A percentile compares a stretch with the other conserved stretches of the same genome.
Conservation (phyloP, 2,113 vertebrate species). For the Aythya baeri region DNA sequence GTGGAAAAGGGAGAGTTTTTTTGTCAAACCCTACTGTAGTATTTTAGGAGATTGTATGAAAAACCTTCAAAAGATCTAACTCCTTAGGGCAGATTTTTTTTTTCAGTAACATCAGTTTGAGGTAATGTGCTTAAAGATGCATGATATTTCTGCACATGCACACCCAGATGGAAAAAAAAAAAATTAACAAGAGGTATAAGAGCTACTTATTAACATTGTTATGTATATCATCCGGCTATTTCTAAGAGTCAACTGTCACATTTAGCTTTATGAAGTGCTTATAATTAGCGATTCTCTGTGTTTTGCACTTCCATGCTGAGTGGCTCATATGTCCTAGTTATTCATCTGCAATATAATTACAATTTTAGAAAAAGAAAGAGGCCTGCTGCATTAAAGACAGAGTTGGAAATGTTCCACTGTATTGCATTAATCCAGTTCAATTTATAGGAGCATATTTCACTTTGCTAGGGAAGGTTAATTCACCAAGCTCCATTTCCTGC, state of each 20-base stretch:
- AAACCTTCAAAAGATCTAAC: not conserved
- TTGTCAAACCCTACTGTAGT: not conserved
- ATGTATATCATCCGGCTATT: constrained; percentile 1
- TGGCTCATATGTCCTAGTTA: constrained; percentile 14
- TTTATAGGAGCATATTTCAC: constrained; percentile 3
- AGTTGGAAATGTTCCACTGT: constrained; percentile 36
- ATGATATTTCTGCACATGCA: constrained; percentile 15
- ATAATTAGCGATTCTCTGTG: not conserved
- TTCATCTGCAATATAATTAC: constrained; percentile 37
- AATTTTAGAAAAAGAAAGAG: not conserved
- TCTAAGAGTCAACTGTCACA: constrained; percentile 14
- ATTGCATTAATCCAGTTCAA: constrained; percentile 42
- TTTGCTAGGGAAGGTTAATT: constrained; percentile 48
- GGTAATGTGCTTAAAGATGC: constrained; percentile 13
- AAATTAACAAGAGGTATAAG: constrained; percentile 33
- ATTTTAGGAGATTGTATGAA: not conserved
- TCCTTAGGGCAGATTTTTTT: not conserved
- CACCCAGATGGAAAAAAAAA: constrained; percentile 31
- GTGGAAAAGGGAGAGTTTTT: not conserved
- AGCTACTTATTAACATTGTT: constrained; percentile 22
- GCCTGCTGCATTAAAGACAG: constrained; percentile 17
- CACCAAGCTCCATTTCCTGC: constrained; percentile 53
- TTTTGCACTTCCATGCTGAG: constrained; percentile 29
- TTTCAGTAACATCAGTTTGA: not conserved
- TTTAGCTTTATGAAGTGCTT: constrained; percentile 45